phyloP scores from a whole-genome alignment of 2,113 vertebrate genomes.

The Tiliqua scincoides region DNA sequence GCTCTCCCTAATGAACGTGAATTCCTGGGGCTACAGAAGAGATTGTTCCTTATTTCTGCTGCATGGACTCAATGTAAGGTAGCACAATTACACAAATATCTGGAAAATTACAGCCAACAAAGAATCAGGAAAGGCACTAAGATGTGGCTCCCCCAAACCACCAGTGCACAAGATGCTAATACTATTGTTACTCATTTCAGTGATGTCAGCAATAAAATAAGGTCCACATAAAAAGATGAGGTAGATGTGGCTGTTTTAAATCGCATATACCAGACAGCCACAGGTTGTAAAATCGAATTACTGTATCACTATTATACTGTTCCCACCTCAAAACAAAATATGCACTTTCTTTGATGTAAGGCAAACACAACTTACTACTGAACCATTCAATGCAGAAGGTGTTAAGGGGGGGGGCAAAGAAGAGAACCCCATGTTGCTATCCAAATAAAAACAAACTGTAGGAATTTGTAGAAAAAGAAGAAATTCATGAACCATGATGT shows the following conservation, averaged over 20 bases:
- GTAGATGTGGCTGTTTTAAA: conserved; percentile 31
- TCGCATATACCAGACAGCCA: not conserved
- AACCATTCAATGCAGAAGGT: conserved; percentile 6
- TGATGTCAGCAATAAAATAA: not conserved
- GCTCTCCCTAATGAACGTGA: not conserved
- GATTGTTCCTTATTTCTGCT: not conserved
- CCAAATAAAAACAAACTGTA: conserved; percentile 43
- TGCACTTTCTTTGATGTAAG: conserved; percentile 16
- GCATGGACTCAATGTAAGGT: not conserved
- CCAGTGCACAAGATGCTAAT: not conserved
- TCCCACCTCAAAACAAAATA: conserved; percentile 1
- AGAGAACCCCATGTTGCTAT: conserved; percentile 25
- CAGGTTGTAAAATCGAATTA: not conserved
- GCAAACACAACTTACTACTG: conserved; percentile 1
- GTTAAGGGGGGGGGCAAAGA: not conserved
- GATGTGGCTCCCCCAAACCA: not conserved
- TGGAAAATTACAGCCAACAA: not conserved
- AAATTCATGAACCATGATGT: conserved; percentile 17
- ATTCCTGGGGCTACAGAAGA: not conserved
- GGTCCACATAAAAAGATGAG: not conserved
- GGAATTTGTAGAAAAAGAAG: conserved; percentile 25
- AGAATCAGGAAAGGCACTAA: not conserved
- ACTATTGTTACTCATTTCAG: not conserved
- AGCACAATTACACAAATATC: not conserved
- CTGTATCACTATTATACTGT: conserved; percentile 20